Conservation (phyloP, 2,888 invertebrate genomes). For the Cephonodes hylas region DNA sequence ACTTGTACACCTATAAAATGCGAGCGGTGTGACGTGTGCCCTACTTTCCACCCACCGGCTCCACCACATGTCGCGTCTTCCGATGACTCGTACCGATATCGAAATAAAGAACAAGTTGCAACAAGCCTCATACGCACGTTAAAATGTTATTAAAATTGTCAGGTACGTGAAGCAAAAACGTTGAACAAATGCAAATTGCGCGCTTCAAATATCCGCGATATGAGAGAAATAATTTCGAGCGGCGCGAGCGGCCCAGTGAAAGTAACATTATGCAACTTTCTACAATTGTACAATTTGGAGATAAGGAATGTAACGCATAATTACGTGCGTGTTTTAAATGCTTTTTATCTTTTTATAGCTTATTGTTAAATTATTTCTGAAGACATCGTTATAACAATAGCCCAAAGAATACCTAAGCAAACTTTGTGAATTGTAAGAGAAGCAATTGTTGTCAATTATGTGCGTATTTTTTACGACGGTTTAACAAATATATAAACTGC, state of each 20-base stretch:
- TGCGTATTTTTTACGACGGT: too few relatives aligned
- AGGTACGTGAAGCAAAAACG: slow-evolving; percentile 51
- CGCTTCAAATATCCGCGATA: slow-evolving; percentile 63
- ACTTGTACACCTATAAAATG: slow-evolving; percentile 66
- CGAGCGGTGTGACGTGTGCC: slow-evolving; percentile 73
- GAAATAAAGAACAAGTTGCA: slow-evolving; percentile 53
- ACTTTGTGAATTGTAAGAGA: too few relatives aligned
- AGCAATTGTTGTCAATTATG: too few relatives aligned
- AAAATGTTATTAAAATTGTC: slow-evolving; percentile 32
- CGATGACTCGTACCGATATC: slow-evolving; percentile 43
- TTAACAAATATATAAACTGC: too few relatives aligned
- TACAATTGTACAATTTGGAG: slow-evolving; percentile 45
- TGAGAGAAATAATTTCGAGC: slow-evolving; percentile 58
- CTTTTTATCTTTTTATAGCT: not conserved
- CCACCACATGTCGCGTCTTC: slow-evolving; percentile 60
- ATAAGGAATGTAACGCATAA: slow-evolving; percentile 37
- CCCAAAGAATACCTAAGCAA: too few relatives aligned
- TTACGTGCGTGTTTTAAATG: slow-evolving; percentile 9
- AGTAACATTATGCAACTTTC: slow-evolving; percentile 80
- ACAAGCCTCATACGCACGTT: slow-evolving; percentile 14
- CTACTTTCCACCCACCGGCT: slow-evolving; percentile 73
- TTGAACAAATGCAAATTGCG: slow-evolving; percentile 62
- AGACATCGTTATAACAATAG: not conserved
- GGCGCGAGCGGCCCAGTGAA: slow-evolving; percentile 60
- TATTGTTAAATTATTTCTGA: not conserved